Evolutionary conservation across 2,888 invertebrate genomes (phyloP), one percentile per base, ranked within the genome.

Genomic region (Siphlonurus alternatus): DNA sequence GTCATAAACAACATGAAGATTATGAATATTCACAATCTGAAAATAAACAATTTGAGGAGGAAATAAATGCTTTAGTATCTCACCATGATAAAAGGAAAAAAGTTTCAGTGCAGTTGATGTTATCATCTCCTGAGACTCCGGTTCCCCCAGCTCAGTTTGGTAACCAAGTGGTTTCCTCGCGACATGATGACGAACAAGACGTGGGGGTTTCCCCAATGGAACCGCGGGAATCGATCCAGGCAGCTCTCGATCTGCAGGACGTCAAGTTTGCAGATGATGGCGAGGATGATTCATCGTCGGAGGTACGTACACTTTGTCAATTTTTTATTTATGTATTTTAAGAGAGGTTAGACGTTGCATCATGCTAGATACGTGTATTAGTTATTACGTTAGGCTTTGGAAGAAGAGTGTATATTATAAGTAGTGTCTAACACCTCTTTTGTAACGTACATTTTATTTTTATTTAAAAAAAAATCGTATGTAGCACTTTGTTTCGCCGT

Each of bases 261-360:
- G 76, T 81, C 53, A 80, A 82, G 69, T 81, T 78, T 72, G 81
- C 79, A 10, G 82, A 82, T 70, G 80, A 79, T 20, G 79, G 79
- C 68, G 81, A 78, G 66, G 77, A 76, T 38, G 38, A 38, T 10
- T 38, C 38, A 38, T 38, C 38, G 15, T 38, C 38, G 5, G 38
- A 38, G 38, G 38, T 38, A 38, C 5, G 38, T 38, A 15, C 15
- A 38, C 38, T 10, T n/a, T n/a, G n/a, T n/a, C n/a, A n/a, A n/a
- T n/a, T n/a, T n/a, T n/a, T n/a, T n/a, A n/a, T n/a, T n/a, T n/a
- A n/a, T 38, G 38, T 38, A 38, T 38, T 10, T 15, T 38, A 38
- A 10, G 38, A 38, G 38, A 5, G 38, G 5, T 10, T 15, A 38
- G 38, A 10, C 38, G 7, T n/a, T n/a, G n/a, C n/a, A n/a, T n/a